Base-by-base conservation (phyloP, 2,113 vertebrate genomes). In the Colistium nudipinnis region DNA sequence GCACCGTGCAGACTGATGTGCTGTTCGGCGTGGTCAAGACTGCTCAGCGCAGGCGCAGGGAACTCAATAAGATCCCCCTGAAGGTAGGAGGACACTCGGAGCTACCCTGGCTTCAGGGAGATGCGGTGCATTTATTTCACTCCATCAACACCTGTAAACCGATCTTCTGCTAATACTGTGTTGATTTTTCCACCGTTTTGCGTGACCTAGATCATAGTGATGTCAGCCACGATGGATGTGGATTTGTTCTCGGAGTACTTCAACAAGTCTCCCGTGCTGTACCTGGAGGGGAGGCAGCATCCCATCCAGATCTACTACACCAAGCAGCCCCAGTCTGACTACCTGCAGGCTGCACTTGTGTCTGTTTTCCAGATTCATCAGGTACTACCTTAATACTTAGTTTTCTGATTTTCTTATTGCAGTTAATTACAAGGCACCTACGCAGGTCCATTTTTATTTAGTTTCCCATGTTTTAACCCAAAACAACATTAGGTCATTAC, bases 201-300 rank as follows among this genome's bases (percentile, higher is more conserved):
- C 30, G 11, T 70, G 6, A 39, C 20, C 49, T 28, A 98, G 98
- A 92, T 99, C 51, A 82, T 99, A 0, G 57, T 99, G 82, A 99
- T 99, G 98, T 99, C 98, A 3, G 98, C 97, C 45, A 99, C 97
- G 0, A 98, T 99, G 98, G 97, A 99, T 1, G 97, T 99, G 27
- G 97, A 98, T 83, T 90, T 95, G 64, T 99, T 99, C 87, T 97
- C 97, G 1, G 93, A 96, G 74, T 99, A 99, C 78, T 98, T 99
- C 86, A 94, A 84, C 7, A 94, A 95, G 30, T 96, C 97, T 1
- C 97, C 97, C 1, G 98, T 99, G 20, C 90, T 99, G 56, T 99
- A 98, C 73, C 85, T 99, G 72, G 96, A 99, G 79, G 97, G 98
- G 13, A 85, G 97, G 52, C 98, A 99, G 64, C 94, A 98, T 73